Evolutionary conservation across 2,888 invertebrate genomes (phyloP).

Genomic region (Erpobdella octoculata): DNA sequence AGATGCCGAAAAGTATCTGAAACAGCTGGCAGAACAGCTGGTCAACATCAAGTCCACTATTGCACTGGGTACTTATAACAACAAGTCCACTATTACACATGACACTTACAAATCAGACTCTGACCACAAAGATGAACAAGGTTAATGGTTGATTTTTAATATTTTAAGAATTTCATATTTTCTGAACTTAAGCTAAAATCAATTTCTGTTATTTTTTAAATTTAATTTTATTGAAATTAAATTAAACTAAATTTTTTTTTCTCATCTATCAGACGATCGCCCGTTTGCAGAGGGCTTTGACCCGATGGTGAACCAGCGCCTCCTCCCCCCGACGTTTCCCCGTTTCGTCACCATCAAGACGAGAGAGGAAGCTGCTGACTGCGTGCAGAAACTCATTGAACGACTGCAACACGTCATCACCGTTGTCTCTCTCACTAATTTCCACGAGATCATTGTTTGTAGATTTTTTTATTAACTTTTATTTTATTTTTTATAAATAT

Average conservation of each 20-base stretch:
- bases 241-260: background rate
- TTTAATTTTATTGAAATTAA: background rate
- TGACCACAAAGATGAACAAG: background rate
- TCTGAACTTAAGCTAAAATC: background rate
- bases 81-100: no score
- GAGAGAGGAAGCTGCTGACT: slow-evolving; percentile 66
- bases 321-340: slow-evolving; percentile 95
- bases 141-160: no score
- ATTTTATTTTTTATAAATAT: background rate
- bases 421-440: slow-evolving; percentile 43
- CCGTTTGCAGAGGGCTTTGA: slow-evolving; percentile 71
- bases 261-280: background rate
- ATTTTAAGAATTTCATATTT: no score
- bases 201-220: background rate
- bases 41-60: slow-evolving; percentile 71
- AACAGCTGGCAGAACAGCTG: slow-evolving; percentile 73
- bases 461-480: background rate
- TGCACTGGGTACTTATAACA: slow-evolving; percentile 59
- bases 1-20: slow-evolving; percentile 73
- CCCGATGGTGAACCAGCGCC: slow-evolving; percentile 84
- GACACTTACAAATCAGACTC: background rate
- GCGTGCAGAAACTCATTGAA: slow-evolving; percentile 73
- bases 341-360: slow-evolving; percentile 75
- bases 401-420: slow-evolving; percentile 53
- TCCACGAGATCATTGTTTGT: slow-evolving; percentile 47